phyloP scores from a whole-genome alignment of 2,888 invertebrate genomes.

The Mechanitis messenoides region DNA sequence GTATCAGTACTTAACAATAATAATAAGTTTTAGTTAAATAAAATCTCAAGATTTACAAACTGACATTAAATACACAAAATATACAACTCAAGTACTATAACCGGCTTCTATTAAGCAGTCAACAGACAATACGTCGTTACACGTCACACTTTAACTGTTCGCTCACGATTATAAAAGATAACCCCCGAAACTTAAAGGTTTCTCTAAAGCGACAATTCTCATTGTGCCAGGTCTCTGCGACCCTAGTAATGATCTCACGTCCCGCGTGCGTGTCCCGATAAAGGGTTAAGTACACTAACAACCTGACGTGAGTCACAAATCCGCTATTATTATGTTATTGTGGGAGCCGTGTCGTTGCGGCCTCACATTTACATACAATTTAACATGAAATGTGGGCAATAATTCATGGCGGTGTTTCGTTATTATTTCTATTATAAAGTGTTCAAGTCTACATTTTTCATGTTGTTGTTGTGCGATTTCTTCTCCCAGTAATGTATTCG shows the following conservation, averaged over 20 bases:
- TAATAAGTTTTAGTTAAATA: no score
- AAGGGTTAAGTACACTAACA: constrained; percentile 77
- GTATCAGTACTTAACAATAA: no score
- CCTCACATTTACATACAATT: constrained; percentile 74
- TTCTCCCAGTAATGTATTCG: constrained; percentile 44
- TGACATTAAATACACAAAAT: not conserved
- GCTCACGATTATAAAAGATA: constrained; percentile 43
- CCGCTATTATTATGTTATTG: constrained; percentile 76
- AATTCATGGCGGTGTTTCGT: constrained; percentile 68
- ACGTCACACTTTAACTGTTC: constrained; percentile 54
- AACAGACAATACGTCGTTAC: constrained; percentile 37
- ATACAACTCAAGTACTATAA: constrained; percentile 39
- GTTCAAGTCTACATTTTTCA: constrained; percentile 64
- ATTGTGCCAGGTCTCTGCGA: constrained; percentile 53
- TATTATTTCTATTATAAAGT: constrained; percentile 74
- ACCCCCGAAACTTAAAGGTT: constrained; percentile 33
- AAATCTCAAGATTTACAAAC: not conserved
- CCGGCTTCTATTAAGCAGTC: constrained; percentile 40
- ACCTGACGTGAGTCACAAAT: constrained; percentile 76
- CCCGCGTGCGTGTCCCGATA: constrained; percentile 73
- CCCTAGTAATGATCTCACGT: constrained; percentile 73
- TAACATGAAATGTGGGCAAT: constrained; percentile 75
- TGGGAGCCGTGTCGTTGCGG: constrained; percentile 70
- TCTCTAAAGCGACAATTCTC: constrained; percentile 39
- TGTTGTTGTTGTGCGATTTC: constrained; percentile 58